Evolutionary conservation across 2,113 vertebrate species (phyloP), one percentile per base, ranked within the genome.

Genomic region (Sclerurus mexicanus): DNA sequence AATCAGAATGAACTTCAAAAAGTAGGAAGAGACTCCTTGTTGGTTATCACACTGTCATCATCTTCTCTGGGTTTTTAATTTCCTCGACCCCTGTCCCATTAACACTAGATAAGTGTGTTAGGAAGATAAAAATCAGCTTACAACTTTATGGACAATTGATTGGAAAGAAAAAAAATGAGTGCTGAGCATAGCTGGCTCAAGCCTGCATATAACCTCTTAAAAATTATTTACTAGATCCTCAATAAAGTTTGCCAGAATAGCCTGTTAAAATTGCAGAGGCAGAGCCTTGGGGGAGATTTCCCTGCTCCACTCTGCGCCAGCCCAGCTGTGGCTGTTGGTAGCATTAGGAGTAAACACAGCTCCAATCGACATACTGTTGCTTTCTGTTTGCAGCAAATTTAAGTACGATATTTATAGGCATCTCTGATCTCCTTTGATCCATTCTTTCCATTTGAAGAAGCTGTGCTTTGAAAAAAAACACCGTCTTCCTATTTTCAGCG

Each of bases 381-480:
- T 23, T 90, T 85, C 74, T 89, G 88, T 89, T 86, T 85, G 60
- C 93, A 96, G 93, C 72, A 77, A 53, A 46, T 91, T 80, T 74
- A 78, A 75, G 64, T 23, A 20, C 81, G 93, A 62, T 89, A 77
- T 91, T 78, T 80, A 28, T 68, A 96, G 88, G 77, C 83, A 81
- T 72, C 63, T 96, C 71, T n/a, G 35, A 82, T 85, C 85, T 89
- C 63, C 95, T 96, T 85, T 90, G 85, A 92, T 84, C 89, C 78
- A 55, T 92, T 96, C 96, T 91, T 79, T 76, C 80, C 46, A 60
- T 86, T 72, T 50, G 66, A 81, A 86, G 78, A 83, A 79, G 46
- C 14, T 40, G 35, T 39, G 44, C 16, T 90, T 77, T 89, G 76
- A 76, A 80, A 92, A 19, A 77, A 83, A n/a, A 1, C 14, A 30